Evolutionary conservation across 2,888 invertebrate genomes (phyloP), one percentile per base, ranked within the genome.

Genomic region (Limnephilus lunatus): DNA sequence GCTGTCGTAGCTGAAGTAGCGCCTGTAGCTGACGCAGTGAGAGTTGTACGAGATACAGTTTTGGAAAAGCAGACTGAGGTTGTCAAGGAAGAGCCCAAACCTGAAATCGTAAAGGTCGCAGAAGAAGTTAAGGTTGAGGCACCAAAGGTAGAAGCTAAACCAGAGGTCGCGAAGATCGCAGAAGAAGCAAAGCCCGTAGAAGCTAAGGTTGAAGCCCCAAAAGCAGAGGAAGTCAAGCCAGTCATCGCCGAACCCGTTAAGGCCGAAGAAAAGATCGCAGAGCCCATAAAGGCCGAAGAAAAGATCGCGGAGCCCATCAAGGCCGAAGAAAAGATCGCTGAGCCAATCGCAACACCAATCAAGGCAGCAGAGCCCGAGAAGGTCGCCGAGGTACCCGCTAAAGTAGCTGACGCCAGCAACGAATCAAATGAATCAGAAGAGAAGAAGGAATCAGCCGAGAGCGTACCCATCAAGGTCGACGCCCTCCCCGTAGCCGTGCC

Each of bases 31-130:
- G 93, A 93, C 39, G 92, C 92, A 81, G 92, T 92, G 31, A 85
- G 93, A 92, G 92, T 92, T 32, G 93, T 91, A 5, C 91, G 93
- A 91, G 92, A 92, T 35, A 93, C 92, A 85, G 94, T 94, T 91
- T 94, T 94, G 90, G 94, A 94, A 89, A 94, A 91, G 39, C 94
- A 94, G 82, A 92, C 94, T 11, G 95, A 95, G 94, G 95, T 95
- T 1, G 87, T 30, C 87, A 95, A 86, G 32, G 89, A 92, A n/a
- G 93, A 81, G 25, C 35, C 92, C 15, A 92, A 94, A 82, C 94
- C 94, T 39, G 94, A 95, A 88, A 89, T 32, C n/a, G n/a, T 80
- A 25, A 89, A 89, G 80, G 94, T 87, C 85, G 92, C 91, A 12
- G 93, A 93, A 44, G 93, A 92, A 92, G 93, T 88, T 12, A 92